Evolutionary conservation across 2,888 invertebrate genomes (phyloP).

Genomic region (Allophyes oxyacanthae): DNA sequence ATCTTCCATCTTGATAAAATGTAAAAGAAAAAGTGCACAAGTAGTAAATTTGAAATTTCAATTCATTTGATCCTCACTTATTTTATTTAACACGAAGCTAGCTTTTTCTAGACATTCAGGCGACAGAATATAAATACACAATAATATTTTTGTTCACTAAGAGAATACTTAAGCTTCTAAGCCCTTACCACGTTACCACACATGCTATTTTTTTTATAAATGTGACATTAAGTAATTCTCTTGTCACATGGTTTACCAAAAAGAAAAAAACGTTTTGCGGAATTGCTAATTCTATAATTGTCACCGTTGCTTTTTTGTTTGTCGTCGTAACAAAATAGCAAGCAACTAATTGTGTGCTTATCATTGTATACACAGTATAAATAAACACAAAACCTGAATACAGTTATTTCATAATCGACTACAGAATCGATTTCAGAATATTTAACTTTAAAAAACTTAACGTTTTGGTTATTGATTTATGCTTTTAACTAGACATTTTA

Average conservation of each 20-base stretch:
- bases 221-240: no score
- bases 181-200: constrained; percentile 8
- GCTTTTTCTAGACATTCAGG: constrained; percentile 76
- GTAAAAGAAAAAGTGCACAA: constrained; percentile 36
- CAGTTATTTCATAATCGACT: no score
- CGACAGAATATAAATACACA: constrained; percentile 61
- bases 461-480: no score
- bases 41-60: constrained; percentile 23
- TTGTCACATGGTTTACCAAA: neutral
- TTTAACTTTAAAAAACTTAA: no score
- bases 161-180: constrained; percentile 37
- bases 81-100: constrained; percentile 70
- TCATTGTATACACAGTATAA: no score
- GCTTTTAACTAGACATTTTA: no score
- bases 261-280: neutral
- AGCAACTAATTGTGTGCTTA: no score
- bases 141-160: constrained; percentile 42
- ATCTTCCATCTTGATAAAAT: constrained; percentile 23
- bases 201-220: neutral
- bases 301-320: neutral
- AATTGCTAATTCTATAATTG: constrained; percentile 16
- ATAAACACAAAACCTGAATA: no score
- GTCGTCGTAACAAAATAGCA: constrained; percentile 8
- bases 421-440: no score
- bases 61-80: constrained; percentile 44